phyloP scores from a whole-genome alignment of 2,113 vertebrate genomes.

The Coturnix japonica region DNA sequence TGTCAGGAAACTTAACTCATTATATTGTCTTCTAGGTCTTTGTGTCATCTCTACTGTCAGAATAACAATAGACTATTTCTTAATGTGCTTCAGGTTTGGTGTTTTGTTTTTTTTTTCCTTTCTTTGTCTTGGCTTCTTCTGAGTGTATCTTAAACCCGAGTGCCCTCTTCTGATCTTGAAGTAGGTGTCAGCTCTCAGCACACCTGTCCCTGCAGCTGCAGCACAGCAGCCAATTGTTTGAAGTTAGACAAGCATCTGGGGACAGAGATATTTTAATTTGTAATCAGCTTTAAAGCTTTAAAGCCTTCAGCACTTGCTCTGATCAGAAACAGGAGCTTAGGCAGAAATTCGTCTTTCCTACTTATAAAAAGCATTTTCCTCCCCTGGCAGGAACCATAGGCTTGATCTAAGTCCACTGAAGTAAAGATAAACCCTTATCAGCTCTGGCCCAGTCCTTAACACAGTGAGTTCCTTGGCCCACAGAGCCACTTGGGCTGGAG shows the following conservation, averaged over 20 bases:
- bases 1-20: neutral
- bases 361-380: neutral
- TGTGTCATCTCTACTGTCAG: neutral
- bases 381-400: neutral
- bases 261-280: constrained; percentile 17
- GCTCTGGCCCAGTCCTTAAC: constrained; percentile 22
- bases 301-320: constrained; percentile 24
- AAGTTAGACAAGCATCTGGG: neutral
- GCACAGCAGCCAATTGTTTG: neutral
- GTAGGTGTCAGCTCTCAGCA: neutral
- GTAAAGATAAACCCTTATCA: constrained; percentile 40
- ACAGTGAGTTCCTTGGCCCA: neutral
- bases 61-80: constrained; percentile 18
- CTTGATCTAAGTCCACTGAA: neutral
- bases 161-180: constrained; percentile 60
- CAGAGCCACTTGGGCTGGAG: neutral
- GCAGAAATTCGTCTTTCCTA: constrained; percentile 15
- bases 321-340: constrained; percentile 34
- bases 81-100: neutral
- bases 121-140: constrained; percentile 23
- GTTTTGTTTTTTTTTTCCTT: neutral
- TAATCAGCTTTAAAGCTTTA: constrained; percentile 39
- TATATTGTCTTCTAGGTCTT: neutral
- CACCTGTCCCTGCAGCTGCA: neutral
- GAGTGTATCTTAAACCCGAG: constrained; percentile 18